These are phyloP conservation scores for Phrynocephalus versicolor DNA, from an alignment of 2,113 vertebrate species.

Conservation along the genomic window DNA sequence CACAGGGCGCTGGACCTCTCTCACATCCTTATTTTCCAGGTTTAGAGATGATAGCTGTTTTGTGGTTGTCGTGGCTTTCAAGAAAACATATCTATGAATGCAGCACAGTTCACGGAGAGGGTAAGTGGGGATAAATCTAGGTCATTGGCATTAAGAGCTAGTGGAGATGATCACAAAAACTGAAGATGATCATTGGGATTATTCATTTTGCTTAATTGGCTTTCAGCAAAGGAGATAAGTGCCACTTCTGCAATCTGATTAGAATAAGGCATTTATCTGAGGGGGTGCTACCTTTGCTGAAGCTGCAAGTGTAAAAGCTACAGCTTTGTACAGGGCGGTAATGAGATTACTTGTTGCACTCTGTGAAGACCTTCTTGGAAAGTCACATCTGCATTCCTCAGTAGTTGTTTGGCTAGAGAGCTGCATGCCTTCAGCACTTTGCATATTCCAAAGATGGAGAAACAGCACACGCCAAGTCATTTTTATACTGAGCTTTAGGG, in stretches of 20 bases:
- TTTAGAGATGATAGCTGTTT: too few species aligned
- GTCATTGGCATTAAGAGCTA: slow-evolving; percentile 18
- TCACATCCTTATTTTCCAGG: not conserved
- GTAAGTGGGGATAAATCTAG: slow-evolving; percentile 34
- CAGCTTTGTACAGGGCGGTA: slow-evolving; percentile 23
- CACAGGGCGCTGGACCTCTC: not conserved
- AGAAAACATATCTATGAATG: slow-evolving; percentile 19
- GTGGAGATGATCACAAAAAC: slow-evolving; percentile 10
- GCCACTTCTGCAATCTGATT: slow-evolving; percentile 48
- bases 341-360: slow-evolving; percentile 9
- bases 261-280: slow-evolving; percentile 36
- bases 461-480: slow-evolving; percentile 20
- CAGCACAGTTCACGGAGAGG: slow-evolving; percentile 26
- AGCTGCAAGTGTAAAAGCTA: slow-evolving; percentile 34
- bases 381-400: slow-evolving; percentile 4
- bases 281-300: slow-evolving; percentile 10
- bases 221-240: slow-evolving; percentile 55
- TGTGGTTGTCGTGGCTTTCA: not conserved
- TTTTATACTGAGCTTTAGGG: slow-evolving; percentile 48
- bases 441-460: slow-evolving; percentile 29
- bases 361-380: not conserved
- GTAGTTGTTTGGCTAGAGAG: not conserved
- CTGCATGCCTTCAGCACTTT: slow-evolving; percentile 29
- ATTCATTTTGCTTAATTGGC: slow-evolving; percentile 46
- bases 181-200: not conserved